Base-by-base conservation (phyloP, 1,140 invertebrate species). In the Drosophila rhopaloa region DNA sequence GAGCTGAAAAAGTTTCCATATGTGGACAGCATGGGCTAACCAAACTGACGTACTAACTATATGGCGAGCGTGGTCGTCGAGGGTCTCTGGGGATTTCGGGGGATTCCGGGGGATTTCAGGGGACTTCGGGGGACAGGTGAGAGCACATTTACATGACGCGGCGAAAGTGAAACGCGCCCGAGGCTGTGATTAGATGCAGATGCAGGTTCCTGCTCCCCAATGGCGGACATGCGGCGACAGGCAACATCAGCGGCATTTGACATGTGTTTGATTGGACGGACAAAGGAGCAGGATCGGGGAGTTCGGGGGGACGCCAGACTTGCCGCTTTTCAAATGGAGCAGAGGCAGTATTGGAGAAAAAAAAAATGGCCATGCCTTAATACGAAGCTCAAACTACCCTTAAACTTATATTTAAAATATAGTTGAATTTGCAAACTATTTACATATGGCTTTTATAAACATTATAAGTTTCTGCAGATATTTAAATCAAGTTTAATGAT, bases 101-200 rank as follows among this genome's bases (percentile, higher is more conserved):
- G 29, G 27, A 11, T n/a, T 29, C 8, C 9, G 56, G 41, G 24
- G n/a, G n/a, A 2, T 0, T 63, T 19, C 14, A 24, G 24, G 24
- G 24, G 24, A 24, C 24, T 24, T 4, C 24, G 24, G 51, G 53
- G 43, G 53, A 48, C 54, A 50, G 80, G 79, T 82, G 74, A 88
- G 75, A 83, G 81, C 82, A 67, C 65, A 86, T 85, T 85, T 86
- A 86, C 82, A 88, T 88, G 83, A 86, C 82, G 79, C 83, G 66
- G 82, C 82, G 82, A 86, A 86, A 86, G 82, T 86, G 75, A 86
- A 88, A 86, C 67, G 81, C 66, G 67, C 78, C 67, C 37, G 63
- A 63, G 66, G 73, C 78, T 60, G 53, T 77, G 81, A 84, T 84
- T 84, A 84, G 83, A 85, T 85, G 63, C 67, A 66, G 83, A 85